phyloP scores from a whole-genome alignment of 2,797 vertebrate species.

The Microtus californicus region DNA sequence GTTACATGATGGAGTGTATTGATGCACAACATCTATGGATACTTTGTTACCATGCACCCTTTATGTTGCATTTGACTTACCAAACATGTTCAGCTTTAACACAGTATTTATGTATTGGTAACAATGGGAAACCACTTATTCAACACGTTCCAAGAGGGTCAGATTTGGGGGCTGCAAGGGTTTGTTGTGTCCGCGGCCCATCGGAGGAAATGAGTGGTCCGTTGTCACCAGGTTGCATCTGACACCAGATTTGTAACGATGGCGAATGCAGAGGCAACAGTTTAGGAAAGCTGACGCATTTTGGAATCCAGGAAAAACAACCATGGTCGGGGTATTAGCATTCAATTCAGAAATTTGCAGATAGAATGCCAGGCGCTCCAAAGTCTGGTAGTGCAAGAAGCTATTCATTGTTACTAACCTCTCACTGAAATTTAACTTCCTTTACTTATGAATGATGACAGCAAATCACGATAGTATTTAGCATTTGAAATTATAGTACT shows the following conservation, averaged over 20 bases:
- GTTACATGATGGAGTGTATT: background rate
- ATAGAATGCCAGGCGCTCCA: background rate
- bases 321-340: background rate
- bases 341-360: background rate
- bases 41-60: background rate
- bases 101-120: background rate
- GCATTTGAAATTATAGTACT: background rate
- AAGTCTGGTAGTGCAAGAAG: background rate
- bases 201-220: background rate
- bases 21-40: background rate
- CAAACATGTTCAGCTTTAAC: background rate
- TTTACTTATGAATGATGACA: background rate
- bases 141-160: background rate
- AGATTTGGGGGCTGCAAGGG: background rate
- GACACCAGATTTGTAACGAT: background rate
- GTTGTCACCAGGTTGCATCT: slow-evolving; percentile 15
- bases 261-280: background rate
- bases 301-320: background rate
- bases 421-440: background rate
- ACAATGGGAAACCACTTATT: background rate
- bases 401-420: background rate
- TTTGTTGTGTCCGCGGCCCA: background rate
- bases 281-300: background rate
- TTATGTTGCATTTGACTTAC: background rate
- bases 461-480: background rate